A percentile compares a stretch with the other conserved stretches of the same genome.
These are phyloP conservation scores for Dasypolia templi DNA, from an alignment of 2,888 invertebrate species.

Conservation along the genomic window DNA sequence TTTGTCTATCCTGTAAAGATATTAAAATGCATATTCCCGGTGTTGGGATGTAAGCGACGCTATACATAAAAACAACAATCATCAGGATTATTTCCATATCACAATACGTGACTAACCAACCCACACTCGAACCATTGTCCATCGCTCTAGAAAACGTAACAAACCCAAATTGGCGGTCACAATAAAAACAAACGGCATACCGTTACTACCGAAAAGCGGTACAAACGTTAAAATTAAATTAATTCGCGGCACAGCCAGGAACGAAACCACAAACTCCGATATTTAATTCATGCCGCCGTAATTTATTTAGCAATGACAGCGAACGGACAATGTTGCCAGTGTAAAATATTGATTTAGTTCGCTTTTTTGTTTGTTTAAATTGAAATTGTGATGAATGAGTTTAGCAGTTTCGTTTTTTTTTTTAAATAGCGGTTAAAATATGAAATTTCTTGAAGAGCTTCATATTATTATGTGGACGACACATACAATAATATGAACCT, in stretches of 20 bases:
- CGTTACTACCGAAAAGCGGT: slow-evolving; percentile 44
- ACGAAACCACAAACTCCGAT: slow-evolving; percentile 61
- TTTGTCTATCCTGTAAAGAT: too few species aligned
- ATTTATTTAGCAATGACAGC: slow-evolving; percentile 71
- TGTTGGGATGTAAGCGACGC: too few species aligned
- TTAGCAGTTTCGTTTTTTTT: slow-evolving; percentile 21
- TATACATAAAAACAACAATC: slow-evolving; percentile 1
- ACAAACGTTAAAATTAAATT: slow-evolving; percentile 58
- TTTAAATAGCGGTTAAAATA: background rate
- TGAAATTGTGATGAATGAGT: slow-evolving; percentile 46
- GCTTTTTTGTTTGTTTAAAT: slow-evolving; percentile 58
- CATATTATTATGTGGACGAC: too few species aligned
- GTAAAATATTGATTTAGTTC: slow-evolving; percentile 62
- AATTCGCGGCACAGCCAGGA: slow-evolving; percentile 59
- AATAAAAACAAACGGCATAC: slow-evolving; percentile 50
- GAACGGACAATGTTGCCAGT: slow-evolving; percentile 49
- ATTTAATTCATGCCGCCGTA: slow-evolving; percentile 70
- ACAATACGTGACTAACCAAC: slow-evolving; percentile 26
- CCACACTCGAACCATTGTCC: background rate
- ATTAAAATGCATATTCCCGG: too few species aligned
- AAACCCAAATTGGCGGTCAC: slow-evolving; percentile 52
- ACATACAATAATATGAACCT: too few species aligned
- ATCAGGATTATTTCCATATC: slow-evolving; percentile 18
- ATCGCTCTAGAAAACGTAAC: slow-evolving; percentile 30
- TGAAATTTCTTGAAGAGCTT: too few species aligned